Conservation (phyloP, 2,888 invertebrate species). For the Euphydryas editha region DNA sequence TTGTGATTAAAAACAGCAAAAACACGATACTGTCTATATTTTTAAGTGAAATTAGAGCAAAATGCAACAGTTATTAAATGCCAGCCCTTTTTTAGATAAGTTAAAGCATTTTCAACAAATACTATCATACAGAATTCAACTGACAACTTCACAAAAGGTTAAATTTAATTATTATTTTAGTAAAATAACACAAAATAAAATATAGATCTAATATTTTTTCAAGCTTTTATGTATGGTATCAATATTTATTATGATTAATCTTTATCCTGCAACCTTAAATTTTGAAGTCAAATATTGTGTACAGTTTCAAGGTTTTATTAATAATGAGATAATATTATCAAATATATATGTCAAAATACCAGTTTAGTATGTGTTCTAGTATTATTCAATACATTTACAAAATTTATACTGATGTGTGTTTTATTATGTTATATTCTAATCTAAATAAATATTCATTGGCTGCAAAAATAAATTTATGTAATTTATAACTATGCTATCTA, state of each 20-base stretch:
- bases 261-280: too few relatives aligned
- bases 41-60: constrained; percentile 36
- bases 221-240: background rate
- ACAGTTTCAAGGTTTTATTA: too few relatives aligned
- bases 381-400: too few relatives aligned
- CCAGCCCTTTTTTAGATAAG: constrained; percentile 81
- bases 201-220: background rate
- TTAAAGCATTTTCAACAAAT: constrained; percentile 79
- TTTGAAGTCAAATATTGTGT: too few relatives aligned
- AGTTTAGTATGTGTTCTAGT: too few relatives aligned
- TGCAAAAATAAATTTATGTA: background rate
- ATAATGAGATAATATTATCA: too few relatives aligned
- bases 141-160: constrained; percentile 89
- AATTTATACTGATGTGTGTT: too few relatives aligned
- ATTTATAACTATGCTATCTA: background rate
- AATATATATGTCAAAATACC: too few relatives aligned
- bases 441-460: too few relatives aligned
- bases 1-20: constrained; percentile 29
- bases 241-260: too few relatives aligned
- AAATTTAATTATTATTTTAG: constrained; percentile 19
- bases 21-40: constrained; percentile 15
- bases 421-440: too few relatives aligned
- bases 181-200: background rate
- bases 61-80: constrained; percentile 82
- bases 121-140: constrained; percentile 76